Percentiles rank a stretch among this genome's conserved stretches.
These are phyloP conservation scores for Pandion haliaetus DNA, from an alignment of 2,113 vertebrate species.

Conservation along the genomic window DNA sequence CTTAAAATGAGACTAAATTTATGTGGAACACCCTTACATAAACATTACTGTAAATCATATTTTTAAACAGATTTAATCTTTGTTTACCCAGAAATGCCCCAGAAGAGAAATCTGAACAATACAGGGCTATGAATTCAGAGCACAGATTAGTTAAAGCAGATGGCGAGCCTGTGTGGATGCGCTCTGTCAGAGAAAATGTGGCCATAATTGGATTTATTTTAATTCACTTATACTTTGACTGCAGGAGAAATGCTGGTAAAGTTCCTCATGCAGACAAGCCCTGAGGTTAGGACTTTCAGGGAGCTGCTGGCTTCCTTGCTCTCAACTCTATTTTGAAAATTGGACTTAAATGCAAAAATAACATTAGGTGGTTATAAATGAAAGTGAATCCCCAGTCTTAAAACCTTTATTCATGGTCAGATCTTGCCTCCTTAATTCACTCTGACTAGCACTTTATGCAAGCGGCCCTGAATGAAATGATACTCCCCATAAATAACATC, in stretches of 20 bases:
- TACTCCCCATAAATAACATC: background rate
- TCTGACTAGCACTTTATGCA: background rate
- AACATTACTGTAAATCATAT: background rate
- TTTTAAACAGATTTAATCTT: slow-evolving; percentile 14
- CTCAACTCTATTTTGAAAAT: background rate
- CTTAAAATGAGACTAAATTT: background rate
- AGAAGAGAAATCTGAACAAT: slow-evolving; percentile 11
- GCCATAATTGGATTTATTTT: slow-evolving; percentile 41
- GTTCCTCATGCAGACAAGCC: background rate
- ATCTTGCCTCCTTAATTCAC: background rate
- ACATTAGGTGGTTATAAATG: background rate
- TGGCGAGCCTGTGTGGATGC: slow-evolving; percentile 23
- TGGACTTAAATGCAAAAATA: background rate
- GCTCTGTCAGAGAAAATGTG: background rate
- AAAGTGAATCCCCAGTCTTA: background rate
- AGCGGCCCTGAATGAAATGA: background rate
- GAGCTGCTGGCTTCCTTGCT: background rate
- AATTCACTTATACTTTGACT: slow-evolving; percentile 6
- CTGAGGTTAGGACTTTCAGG: background rate
- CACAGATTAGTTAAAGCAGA: slow-evolving; percentile 43
- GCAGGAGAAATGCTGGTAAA: background rate
- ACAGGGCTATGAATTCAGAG: background rate
- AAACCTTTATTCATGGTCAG: background rate
- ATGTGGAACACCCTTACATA: background rate
- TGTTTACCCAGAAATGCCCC: slow-evolving; percentile 28